Evolutionary conservation across 35 echinoderm and acorn worm species (phyloP).

Genomic region (Ophiothrix spiculata): DNA sequence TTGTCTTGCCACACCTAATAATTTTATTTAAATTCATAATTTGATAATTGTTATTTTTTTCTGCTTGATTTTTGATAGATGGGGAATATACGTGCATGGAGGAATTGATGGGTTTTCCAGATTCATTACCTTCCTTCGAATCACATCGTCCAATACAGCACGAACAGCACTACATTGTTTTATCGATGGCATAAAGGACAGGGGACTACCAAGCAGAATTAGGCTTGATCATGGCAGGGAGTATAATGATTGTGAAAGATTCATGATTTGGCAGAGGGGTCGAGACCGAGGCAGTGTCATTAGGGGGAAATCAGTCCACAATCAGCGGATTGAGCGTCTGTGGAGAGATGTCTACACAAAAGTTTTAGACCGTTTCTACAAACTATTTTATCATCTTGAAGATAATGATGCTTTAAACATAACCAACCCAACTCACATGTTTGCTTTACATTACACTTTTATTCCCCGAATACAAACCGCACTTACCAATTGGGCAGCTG

Average conservation of each 20-base stretch:
- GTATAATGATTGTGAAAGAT: background rate
- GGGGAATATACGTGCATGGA: background rate
- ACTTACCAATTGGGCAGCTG: background rate
- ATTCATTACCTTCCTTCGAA: no score
- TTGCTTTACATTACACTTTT: conserved; percentile 23
- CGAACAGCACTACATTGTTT: no score
- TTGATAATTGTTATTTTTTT: no score
- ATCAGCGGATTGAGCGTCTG: background rate
- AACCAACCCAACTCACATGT: conserved; percentile 5
- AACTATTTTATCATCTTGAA: conserved; percentile 36
- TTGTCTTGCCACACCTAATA: no score
- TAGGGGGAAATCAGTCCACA: background rate
- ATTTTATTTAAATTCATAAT: no score
- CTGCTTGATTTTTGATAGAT: no score
- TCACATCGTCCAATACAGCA: no score
- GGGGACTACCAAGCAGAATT: background rate
- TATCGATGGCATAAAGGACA: background rate
- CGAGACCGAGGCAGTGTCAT: background rate
- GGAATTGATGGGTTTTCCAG: conserved; percentile 1
- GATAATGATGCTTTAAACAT: background rate
- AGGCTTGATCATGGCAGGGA: background rate
- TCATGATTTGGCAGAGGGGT: background rate
- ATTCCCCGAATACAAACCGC: conserved; percentile 5
- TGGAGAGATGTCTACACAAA: conserved; percentile 26
- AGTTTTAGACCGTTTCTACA: conserved; percentile 2